These are phyloP conservation scores for Salvelinus sp. DNA, from an alignment of 2,113 vertebrate genomes.

Conservation along the genomic window DNA sequence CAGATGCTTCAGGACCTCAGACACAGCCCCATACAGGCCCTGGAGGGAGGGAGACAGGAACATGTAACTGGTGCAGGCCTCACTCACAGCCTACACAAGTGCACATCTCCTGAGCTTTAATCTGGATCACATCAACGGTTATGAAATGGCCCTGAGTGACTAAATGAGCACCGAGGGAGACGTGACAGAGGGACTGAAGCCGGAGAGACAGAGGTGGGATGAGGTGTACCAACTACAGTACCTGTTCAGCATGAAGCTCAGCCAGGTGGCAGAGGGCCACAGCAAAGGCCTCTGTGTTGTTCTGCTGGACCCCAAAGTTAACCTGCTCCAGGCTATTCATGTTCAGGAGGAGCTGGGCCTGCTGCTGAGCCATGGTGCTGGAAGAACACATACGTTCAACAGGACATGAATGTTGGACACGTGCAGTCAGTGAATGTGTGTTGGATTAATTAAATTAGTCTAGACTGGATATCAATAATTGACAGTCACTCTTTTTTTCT, in stretches of 20 bases:
- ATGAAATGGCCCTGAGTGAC: background rate
- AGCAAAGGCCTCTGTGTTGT: slow-evolving; percentile 9
- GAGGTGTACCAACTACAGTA: slow-evolving; percentile 60
- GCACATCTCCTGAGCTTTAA: background rate
- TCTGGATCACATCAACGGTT: background rate
- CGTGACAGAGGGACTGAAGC: background rate
- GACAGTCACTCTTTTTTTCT: too few relatives aligned
- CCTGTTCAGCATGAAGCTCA: slow-evolving; percentile 92
- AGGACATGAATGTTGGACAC: too few relatives aligned
- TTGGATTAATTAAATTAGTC: too few relatives aligned
- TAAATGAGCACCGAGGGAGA: background rate
- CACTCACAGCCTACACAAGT: background rate
- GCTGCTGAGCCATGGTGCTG: too few relatives aligned
- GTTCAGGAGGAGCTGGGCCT: too few relatives aligned
- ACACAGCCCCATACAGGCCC: slow-evolving; percentile 86
- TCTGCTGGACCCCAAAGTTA: slow-evolving; percentile 6
- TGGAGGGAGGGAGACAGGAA: slow-evolving; percentile 44
- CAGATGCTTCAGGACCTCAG: slow-evolving; percentile 88
- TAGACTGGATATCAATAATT: too few relatives aligned
- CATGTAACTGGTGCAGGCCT: background rate
- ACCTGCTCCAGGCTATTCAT: background rate
- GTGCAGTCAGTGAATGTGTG: too few relatives aligned
- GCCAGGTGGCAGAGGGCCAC: slow-evolving; percentile 87
- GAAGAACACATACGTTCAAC: too few relatives aligned
- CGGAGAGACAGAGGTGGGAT: slow-evolving; percentile 10